These are phyloP conservation scores for Tor tambroides DNA, from an alignment of 2,113 vertebrate species.

Conservation along the genomic window DNA sequence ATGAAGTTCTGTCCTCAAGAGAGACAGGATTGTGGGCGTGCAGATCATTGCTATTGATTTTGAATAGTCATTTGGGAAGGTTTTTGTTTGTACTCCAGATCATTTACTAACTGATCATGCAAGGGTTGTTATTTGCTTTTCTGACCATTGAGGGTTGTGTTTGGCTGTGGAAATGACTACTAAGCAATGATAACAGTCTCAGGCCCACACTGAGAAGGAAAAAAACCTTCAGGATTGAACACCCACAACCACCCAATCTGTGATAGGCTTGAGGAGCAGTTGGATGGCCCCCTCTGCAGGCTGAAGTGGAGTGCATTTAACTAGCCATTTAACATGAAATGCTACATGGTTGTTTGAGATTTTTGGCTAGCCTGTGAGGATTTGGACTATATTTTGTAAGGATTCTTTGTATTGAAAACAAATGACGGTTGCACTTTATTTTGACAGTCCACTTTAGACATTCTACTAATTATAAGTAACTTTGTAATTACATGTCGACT, in stretches of 20 bases:
- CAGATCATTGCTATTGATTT: background rate
- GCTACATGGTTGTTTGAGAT: background rate
- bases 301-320: slow-evolving; percentile 5
- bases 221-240: background rate
- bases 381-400: background rate
- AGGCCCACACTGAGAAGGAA: background rate
- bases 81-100: background rate
- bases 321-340: background rate
- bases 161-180: background rate
- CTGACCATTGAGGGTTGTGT: background rate
- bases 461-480: no score
- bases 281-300: slow-evolving; percentile 44
- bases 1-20: background rate
- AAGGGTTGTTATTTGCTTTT: background rate
- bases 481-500: no score
- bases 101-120: background rate
- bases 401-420: background rate
- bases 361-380: background rate
- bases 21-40: background rate
- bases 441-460: no score
- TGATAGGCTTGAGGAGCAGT: slow-evolving; percentile 23
- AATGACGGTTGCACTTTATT: no score
- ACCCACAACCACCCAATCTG: background rate
- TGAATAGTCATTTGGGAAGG: background rate
- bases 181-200: background rate